These are phyloP conservation scores for Menidia menidia DNA, from an alignment of 2,797 vertebrate species.

Conservation along the genomic window DNA sequence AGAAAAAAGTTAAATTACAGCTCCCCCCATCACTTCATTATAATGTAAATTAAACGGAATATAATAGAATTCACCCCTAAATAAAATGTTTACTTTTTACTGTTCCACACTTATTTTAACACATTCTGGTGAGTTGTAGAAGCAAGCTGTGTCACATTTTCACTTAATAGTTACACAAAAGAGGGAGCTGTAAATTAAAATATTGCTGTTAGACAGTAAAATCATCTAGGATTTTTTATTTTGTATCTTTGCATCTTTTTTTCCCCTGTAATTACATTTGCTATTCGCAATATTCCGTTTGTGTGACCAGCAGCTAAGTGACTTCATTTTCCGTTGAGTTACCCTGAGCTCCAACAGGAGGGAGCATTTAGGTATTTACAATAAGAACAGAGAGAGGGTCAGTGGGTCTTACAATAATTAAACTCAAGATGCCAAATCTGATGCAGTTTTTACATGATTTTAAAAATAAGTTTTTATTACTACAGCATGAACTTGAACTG, in stretches of 20 bases:
- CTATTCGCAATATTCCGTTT: constrained; percentile 67
- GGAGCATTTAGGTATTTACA: constrained; percentile 27
- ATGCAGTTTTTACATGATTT: constrained; percentile 5
- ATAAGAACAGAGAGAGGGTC: background rate
- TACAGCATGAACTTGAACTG: constrained; percentile 30
- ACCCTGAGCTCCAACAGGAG: constrained; percentile 10
- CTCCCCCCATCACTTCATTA: constrained; percentile 27
- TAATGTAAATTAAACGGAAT: constrained; percentile 32
- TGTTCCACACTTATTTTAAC: background rate
- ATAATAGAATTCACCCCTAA: background rate
- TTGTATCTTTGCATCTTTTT: background rate
- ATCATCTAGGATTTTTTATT: constrained; percentile 25
- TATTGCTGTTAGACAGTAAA: constrained; percentile 32
- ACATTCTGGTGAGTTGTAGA: constrained; percentile 3
- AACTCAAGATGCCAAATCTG: constrained; percentile 9
- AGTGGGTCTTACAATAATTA: background rate
- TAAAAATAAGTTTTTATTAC: background rate
- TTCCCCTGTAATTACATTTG: constrained; percentile 36
- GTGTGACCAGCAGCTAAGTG: constrained; percentile 26
- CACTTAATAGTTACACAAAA: constrained; percentile 18
- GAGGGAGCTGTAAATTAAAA: constrained; percentile 53
- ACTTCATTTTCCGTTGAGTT: constrained; percentile 55
- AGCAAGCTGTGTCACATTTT: constrained; percentile 11
- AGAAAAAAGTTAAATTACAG: constrained; percentile 40
- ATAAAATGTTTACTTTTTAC: background rate